phyloP scores from a whole-genome alignment of 92 coral and sea anemone genomes.

The Epizoanthus ramosus region DNA sequence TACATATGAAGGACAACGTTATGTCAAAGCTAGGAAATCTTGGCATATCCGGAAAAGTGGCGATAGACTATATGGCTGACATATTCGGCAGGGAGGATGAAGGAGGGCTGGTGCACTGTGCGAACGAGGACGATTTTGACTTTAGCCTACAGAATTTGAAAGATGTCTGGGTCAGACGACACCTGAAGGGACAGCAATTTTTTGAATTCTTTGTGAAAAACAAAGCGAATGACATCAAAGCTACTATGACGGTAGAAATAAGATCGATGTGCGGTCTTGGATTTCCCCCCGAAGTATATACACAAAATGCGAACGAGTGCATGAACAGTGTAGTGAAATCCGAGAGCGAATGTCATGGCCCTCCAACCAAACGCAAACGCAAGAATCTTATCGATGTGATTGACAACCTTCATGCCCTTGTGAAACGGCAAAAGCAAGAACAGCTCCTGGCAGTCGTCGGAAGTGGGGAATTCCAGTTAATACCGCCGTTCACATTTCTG shows the following conservation, averaged over 20 bases:
- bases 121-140: slow-evolving; percentile 31
- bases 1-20: slow-evolving; percentile 50
- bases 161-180: slow-evolving; percentile 46
- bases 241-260: slow-evolving; percentile 37
- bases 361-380: neutral
- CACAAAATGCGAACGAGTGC: slow-evolving; percentile 59
- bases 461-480: slow-evolving; percentile 35
- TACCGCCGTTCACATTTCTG: slow-evolving; percentile 24
- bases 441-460: slow-evolving; percentile 50
- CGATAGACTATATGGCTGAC: slow-evolving; percentile 35
- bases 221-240: slow-evolving; percentile 47
- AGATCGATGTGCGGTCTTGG: slow-evolving; percentile 36
- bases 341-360: slow-evolving; percentile 2
- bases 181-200: slow-evolving; percentile 40
- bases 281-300: slow-evolving; percentile 45
- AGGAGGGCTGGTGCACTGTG: slow-evolving; percentile 25
- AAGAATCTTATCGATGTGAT: neutral
- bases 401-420: slow-evolving; percentile 15
- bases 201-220: neutral
- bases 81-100: slow-evolving; percentile 33
- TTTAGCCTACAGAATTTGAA: slow-evolving; percentile 18
- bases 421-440: slow-evolving; percentile 37
- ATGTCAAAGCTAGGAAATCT: neutral
- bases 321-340: slow-evolving; percentile 52
- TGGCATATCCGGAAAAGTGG: slow-evolving; percentile 6